Evolutionary conservation across 2,113 vertebrate species (phyloP).

Genomic region (Halcyon malimbica): DNA sequence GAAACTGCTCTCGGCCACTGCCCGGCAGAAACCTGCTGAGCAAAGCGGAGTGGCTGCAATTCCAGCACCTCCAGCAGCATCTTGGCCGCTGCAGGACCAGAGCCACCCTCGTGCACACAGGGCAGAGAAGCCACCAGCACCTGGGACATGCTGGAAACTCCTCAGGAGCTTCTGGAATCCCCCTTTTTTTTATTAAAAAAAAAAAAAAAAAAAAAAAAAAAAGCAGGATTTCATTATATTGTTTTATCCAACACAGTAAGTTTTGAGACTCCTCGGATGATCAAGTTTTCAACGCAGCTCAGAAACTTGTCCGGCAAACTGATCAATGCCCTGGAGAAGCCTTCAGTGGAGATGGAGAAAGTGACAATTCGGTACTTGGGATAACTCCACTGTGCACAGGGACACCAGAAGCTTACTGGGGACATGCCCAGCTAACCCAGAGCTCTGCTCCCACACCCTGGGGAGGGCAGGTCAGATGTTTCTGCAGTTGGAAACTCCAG

Average conservation of each 20-base stretch:
- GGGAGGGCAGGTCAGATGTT: not conserved
- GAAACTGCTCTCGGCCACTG: not conserved
- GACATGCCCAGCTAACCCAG: not conserved
- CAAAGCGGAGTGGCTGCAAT: not conserved
- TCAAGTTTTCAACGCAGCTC: not conserved
- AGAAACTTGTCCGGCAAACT: not conserved
- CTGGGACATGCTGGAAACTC: fast-evolving
- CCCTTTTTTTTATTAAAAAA: too few species aligned
- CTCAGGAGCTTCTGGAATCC: not conserved
- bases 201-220: too few species aligned
- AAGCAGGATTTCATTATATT: fast-evolving
- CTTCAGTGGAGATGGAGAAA: not conserved
- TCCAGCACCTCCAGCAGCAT: fast-evolving
- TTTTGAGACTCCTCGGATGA: not conserved
- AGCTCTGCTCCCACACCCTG: not conserved
- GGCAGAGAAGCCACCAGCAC: not conserved
- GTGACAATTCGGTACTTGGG: not conserved
- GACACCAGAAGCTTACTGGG: not conserved
- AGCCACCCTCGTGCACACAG: fast-evolving
- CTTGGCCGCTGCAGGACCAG: not conserved
- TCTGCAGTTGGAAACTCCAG: not conserved
- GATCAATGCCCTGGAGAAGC: not conserved
- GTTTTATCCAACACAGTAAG: not conserved
- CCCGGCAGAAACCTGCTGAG: not conserved
- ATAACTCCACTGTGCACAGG: not conserved